A percentile compares a stretch with the other conserved stretches of the same genome.
Conservation (phyloP, 2,113 vertebrate species). For the Crotalus horridus region DNA sequence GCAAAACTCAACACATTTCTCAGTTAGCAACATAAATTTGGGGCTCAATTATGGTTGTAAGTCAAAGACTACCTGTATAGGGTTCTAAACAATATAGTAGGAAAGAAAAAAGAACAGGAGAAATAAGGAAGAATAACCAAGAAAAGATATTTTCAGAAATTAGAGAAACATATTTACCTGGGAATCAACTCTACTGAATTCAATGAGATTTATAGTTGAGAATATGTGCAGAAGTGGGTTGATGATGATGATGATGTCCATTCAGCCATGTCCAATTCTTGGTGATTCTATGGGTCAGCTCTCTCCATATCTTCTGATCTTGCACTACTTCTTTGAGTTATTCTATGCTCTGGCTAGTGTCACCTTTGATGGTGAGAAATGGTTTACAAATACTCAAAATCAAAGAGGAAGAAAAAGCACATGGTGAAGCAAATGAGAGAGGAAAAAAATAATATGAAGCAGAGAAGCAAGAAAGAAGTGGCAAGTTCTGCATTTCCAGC, state of each 20-base stretch:
- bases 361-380: background rate
- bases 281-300: background rate
- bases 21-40: background rate
- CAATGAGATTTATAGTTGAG: background rate
- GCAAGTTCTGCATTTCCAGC: background rate
- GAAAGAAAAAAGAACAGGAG: background rate
- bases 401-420: background rate
- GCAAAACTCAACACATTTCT: background rate
- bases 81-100: background rate
- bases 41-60: background rate
- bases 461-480: background rate
- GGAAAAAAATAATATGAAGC: background rate
- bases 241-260: background rate
- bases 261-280: background rate
- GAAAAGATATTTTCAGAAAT: background rate
- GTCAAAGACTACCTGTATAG: background rate
- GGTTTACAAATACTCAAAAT: background rate
- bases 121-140: background rate
- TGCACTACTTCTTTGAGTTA: background rate
- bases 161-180: background rate
- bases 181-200: background rate
- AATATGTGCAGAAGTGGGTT: background rate
- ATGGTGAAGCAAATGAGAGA: background rate
- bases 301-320: background rate
- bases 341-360: background rate